Evolutionary conservation across 2,113 vertebrate genomes (phyloP).

Genomic region (Gallinago undulata): DNA sequence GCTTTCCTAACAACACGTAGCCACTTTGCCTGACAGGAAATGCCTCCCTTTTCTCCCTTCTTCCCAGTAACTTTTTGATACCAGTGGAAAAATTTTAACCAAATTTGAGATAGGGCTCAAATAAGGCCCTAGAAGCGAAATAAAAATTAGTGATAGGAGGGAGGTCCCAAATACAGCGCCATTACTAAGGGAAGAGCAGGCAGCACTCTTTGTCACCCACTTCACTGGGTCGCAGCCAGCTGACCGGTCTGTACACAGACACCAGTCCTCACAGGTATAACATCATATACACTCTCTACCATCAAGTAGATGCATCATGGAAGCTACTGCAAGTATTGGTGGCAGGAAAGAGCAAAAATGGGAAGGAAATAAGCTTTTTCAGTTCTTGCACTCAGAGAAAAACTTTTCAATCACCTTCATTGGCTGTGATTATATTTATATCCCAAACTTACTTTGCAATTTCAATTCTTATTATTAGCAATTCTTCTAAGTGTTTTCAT

Average conservation of each 20-base stretch:
- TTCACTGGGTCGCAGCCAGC: not conserved
- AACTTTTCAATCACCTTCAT: not conserved
- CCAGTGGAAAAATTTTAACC: not conserved
- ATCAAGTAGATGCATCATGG: not conserved
- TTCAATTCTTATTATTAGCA: not conserved
- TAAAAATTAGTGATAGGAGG: not conserved
- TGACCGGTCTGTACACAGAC: not conserved
- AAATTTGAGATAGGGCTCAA: not conserved
- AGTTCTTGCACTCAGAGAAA: not conserved
- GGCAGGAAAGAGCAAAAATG: not conserved
- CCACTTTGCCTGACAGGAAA: not conserved
- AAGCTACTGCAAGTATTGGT: not conserved
- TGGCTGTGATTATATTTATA: not conserved
- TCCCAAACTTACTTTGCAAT: not conserved
- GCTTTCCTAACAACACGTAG: not conserved
- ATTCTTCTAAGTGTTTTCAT: not conserved
- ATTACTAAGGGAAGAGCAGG: not conserved
- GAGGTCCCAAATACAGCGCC: not conserved
- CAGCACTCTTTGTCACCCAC: not conserved
- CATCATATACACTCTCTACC: fast-evolving
- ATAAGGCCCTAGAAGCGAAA: not conserved
- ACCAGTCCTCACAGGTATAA: fast-evolving
- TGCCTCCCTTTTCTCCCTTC: not conserved
- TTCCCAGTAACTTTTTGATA: not conserved
- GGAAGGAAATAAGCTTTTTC: not conserved